Conservation (phyloP, 2,888 invertebrate genomes). For the Drosophila austrosaltans region DNA sequence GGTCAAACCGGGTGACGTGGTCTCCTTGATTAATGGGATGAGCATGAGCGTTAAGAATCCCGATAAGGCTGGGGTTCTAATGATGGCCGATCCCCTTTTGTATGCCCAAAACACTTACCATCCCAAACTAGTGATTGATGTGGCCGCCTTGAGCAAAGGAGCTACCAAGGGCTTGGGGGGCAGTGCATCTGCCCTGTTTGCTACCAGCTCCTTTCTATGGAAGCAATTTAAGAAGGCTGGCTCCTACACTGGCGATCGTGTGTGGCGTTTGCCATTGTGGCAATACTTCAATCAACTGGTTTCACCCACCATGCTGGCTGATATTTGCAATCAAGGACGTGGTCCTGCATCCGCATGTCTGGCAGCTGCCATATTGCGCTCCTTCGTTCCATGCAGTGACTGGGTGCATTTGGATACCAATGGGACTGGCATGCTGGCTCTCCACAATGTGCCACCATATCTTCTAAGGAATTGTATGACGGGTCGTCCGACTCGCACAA, state of each 20-base stretch:
- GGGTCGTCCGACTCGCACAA: slow-evolving; percentile 86
- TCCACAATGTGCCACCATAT: slow-evolving; percentile 86
- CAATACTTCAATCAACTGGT: slow-evolving; percentile 75
- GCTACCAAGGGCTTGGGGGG: slow-evolving; percentile 85
- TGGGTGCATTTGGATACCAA: slow-evolving; percentile 90
- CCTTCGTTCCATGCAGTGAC: slow-evolving; percentile 86
- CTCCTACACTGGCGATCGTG: slow-evolving; percentile 85
- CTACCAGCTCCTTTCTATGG: slow-evolving; percentile 85
- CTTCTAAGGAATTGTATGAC: slow-evolving; percentile 85
- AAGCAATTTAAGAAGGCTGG: slow-evolving; percentile 85
- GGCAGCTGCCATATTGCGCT: slow-evolving; percentile 88
- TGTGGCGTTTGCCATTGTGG: slow-evolving; percentile 87
- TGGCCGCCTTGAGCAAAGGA: slow-evolving; percentile 85
- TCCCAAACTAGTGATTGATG: slow-evolving; percentile 85
- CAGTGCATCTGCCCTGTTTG: slow-evolving; percentile 85
- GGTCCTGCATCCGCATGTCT: slow-evolving; percentile 87
- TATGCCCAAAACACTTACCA: slow-evolving; percentile 88
- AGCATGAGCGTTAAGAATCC: slow-evolving; percentile 83
- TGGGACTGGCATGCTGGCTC: slow-evolving; percentile 87
- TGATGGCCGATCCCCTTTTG: slow-evolving; percentile 91
- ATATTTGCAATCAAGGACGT: slow-evolving; percentile 86
- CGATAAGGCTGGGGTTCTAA: slow-evolving; percentile 90
- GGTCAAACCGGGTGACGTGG: slow-evolving; percentile 84
- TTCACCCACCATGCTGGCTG: slow-evolving; percentile 62
- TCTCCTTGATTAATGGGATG: slow-evolving; percentile 84